Evolutionary conservation across 2,113 vertebrate species (phyloP), one percentile per base, ranked within the genome.

Genomic region (Nothoprocta perdicaria): DNA sequence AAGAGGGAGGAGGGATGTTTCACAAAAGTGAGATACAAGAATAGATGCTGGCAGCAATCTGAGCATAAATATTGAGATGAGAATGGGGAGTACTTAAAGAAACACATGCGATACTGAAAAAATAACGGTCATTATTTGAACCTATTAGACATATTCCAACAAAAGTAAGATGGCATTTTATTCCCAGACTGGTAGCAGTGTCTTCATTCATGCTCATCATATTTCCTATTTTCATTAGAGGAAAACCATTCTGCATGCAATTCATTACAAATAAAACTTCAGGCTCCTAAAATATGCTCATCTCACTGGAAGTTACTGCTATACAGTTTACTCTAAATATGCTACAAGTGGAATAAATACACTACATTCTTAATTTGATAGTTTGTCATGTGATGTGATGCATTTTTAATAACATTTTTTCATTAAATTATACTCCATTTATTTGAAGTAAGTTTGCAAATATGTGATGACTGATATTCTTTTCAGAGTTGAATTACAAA

Each of bases 161-260:
- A 92, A 58, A 88, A 84, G 11, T 50, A 93, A 79, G 88, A 73
- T 84, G 48, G 4, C 13, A 87, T 89, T 96, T 91, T 87, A 87
- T 93, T 95, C 89, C 89, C 89, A 80, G n/a, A 53, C 26, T 85
- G 27, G 13, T 72, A 86, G 61, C 73, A 92, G 61, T 65, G 7
- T 53, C 80, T 89, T 89, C 21, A 3, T 89, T 79, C 52, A 57
- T 43, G 65, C 61, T 91, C 57, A 89, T 53, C 41, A 13, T 92
- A 75, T 91, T 91, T 96, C 68, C 61, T 83, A 1, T 80, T 86
- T 94, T 92, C 87, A 92, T 91, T 93, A 96, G 84, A 78, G 73
- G 53, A 92, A 35, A 95, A 81, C 19, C 26, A 80, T 61, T 78
- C 40, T 41, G 41, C 61, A 80, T 35, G 19, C 60, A 89, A 94